These are phyloP conservation scores for Clytia hemisphaerica DNA, from an alignment of 30 jellyfish, hydroid and myxozoan species.

Conservation along the genomic window DNA sequence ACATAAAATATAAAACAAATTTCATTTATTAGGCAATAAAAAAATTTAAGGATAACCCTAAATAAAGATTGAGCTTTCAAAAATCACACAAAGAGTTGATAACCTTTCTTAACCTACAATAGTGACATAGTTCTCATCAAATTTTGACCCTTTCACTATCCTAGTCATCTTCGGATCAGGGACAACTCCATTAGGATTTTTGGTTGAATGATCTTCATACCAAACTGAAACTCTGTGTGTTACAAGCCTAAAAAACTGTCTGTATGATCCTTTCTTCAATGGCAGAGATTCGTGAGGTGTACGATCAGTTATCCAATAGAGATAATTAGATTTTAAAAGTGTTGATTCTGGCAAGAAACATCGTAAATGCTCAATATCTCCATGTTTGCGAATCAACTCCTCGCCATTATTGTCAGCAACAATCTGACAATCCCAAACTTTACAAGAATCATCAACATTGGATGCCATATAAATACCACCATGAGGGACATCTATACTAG, in stretches of 20 bases:
- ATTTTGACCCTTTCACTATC: conserved; percentile 44
- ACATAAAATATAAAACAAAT: too few relatives aligned
- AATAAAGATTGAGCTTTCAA: too few relatives aligned
- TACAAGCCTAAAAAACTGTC: conserved; percentile 43
- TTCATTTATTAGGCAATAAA: too few relatives aligned
- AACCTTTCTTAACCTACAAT: too few relatives aligned
- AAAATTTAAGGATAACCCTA: too few relatives aligned
- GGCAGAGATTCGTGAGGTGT: conserved; percentile 58
- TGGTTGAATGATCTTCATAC: conserved; percentile 52
- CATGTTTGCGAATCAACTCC: conserved; percentile 28
- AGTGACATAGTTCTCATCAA: conserved; percentile 15
- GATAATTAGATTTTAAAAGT: conserved; percentile 6
- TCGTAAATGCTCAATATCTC: conserved; percentile 47
- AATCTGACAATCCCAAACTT: conserved; percentile 43
- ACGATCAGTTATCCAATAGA: conserved; percentile 55
- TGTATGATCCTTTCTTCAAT: conserved; percentile 6
- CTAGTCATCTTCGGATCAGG: conserved; percentile 47
- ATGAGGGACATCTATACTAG: background rate
- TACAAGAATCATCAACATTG: conserved; percentile 34
- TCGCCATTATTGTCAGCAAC: background rate
- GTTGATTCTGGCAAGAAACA: conserved; percentile 21
- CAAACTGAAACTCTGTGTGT: conserved; percentile 49
- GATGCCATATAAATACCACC: conserved; percentile 62
- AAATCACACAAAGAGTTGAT: too few relatives aligned
- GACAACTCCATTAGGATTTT: conserved; percentile 40